Base-by-base conservation (phyloP, 1,140 invertebrate genomes). In the Venustaconcha ellipsiformis region DNA sequence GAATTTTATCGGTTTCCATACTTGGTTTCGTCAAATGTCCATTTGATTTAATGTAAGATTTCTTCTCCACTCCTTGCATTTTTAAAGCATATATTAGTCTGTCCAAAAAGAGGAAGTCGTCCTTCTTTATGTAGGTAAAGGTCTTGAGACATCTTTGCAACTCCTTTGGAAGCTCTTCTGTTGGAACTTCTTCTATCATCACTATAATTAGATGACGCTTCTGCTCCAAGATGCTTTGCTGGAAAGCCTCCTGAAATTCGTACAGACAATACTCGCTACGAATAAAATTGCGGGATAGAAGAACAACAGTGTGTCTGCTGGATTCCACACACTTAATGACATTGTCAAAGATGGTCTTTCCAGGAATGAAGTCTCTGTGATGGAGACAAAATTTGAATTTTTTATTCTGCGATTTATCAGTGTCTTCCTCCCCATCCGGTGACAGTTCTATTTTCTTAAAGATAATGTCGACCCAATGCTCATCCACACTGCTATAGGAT, bases 281-380 rank as follows among this genome's bases (percentile, higher is more conserved):
- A 79, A 98, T 94, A 87, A 97, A 98, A 89, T 97, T 96, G 87
- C 96, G 95, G 62, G 96, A 97, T 12, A 98, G 92, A 74, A 98
- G 93, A 92, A 98, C 94, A 59, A 98, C 96, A 18, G 96, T 97
- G 68, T 96, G 92, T 72, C 95, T 91, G 72, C 95, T 96, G 59
- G 95, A 94, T 87, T 98, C 96, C 8, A 97, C 95, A 37, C 95
- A 95, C 88, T 97, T 95, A 71, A 96, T 94, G 80, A 98, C 96
- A 58, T 96, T 97, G 85, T 98, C 96, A 67, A 95, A 94, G 78
- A 97, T 87, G 2, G 85, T 82, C 57, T 80, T 83, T 14, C 86
- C 86, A 6, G 81, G 80, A 56, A 85, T 78, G 67, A 88, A 88
- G 60, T 88, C 85, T 60, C 83, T 73, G 59, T 88, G 84, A 63